Evolutionary conservation across 1,140 invertebrate genomes (phyloP), one percentile per base, ranked within the genome.

Genomic region (Gryllus bimaculatus): DNA sequence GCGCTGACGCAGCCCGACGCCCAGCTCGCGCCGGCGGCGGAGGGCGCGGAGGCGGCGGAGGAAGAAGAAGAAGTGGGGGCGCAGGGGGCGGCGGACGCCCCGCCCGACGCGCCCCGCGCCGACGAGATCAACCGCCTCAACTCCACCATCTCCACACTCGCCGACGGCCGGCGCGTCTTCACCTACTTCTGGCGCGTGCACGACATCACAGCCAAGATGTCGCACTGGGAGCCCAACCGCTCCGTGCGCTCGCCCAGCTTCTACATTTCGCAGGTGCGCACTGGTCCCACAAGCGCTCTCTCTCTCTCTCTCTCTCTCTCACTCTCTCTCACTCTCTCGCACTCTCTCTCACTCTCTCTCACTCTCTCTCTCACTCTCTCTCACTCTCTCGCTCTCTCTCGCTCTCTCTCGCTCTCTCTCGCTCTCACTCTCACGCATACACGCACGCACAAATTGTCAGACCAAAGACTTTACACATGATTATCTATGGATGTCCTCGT

Each of bases 111-210:
- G 0, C 79, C 54, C 54, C 48, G 78, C 74, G 20, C 49, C 66
- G 73, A 76, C 66, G 84, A 85, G 80, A 82, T 84, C 21, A 77
- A 82, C 18, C 79, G 80, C 39, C 83, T 81, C 81, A 86, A 86
- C 81, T 84, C 82, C 73, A 85, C 84, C 5, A 84, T 85, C 76
- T 82, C 84, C 80, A 80, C 83, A 80, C 85, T 66, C 2, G 54
- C 54, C 20, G 76, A n/a, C 13, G 20, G 76, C 47, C 47, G 76
- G n/a, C 13, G 48, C 10, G 85, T 84, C 0, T 88, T 87, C 76
- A 84, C 84, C n/a, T 87, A 87, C 81, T 88, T 87, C 79, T 88
- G 87, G 87, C 81, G 82, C 47, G 82, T 87, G 5, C 81, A 78
- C 8, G 82, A 83, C 48, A 85, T 87, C 79, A 80, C 82, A 20